A percentile compares a stretch with the other conserved stretches of the same genome.
These are phyloP conservation scores for Salvelinus namaycush DNA, from an alignment of 2,113 vertebrate genomes.

Conservation along the genomic window DNA sequence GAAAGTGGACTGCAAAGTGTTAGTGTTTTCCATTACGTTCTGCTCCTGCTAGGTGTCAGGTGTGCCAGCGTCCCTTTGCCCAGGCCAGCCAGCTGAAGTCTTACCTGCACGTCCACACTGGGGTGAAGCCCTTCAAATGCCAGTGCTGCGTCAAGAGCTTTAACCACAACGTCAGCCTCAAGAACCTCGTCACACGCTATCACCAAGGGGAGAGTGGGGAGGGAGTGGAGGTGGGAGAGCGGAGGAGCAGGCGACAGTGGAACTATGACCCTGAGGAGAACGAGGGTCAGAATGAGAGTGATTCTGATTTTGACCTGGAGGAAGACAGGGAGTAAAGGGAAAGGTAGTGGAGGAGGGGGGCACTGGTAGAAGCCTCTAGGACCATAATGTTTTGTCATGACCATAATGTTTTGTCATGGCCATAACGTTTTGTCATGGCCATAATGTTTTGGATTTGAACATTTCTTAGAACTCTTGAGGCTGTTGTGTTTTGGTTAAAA, in stretches of 20 bases:
- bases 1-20: background rate
- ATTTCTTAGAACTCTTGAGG: too few relatives aligned
- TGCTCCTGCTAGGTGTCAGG: background rate
- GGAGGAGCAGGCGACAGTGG: background rate
- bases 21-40: background rate
- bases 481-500: too few relatives aligned
- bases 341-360: background rate
- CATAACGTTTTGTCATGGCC: too few relatives aligned
- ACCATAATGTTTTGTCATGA: too few relatives aligned
- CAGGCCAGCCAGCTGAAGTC: background rate
- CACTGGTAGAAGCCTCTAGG: background rate
- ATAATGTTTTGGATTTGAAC: too few relatives aligned
- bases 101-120: background rate
- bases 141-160: background rate
- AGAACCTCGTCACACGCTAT: background rate
- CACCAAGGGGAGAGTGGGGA: background rate
- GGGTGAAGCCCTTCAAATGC: background rate
- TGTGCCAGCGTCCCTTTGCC: background rate
- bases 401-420: too few relatives aligned
- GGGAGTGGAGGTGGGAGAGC: background rate
- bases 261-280: background rate
- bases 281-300: background rate
- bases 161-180: slow-evolving; percentile 2
- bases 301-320: background rate
- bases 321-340: background rate